Evolutionary conservation across 2,888 invertebrate species (phyloP).

Genomic region (Cancer borealis): DNA sequence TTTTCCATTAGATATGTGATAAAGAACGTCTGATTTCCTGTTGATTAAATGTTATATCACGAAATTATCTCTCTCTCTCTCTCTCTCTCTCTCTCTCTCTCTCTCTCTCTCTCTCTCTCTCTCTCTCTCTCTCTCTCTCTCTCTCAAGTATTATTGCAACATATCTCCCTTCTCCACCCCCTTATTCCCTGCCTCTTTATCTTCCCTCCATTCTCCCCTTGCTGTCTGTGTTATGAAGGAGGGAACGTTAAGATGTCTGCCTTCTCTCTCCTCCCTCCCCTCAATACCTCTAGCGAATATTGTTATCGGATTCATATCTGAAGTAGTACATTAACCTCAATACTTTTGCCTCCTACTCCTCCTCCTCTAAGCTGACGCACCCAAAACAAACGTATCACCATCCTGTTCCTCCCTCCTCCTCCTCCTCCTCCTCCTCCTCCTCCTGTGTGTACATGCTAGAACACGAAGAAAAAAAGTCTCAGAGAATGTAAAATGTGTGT

Average conservation of each 20-base stretch:
- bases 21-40: too few relatives aligned
- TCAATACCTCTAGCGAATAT: background rate
- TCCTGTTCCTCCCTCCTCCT: background rate
- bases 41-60: too few relatives aligned
- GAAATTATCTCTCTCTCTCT: constrained; percentile 35
- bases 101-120: constrained; percentile 53
- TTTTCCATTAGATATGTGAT: too few relatives aligned
- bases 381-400: too few relatives aligned
- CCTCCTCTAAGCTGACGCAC: background rate
- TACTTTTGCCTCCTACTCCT: background rate
- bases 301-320: background rate
- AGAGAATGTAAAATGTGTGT: background rate
- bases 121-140: constrained; percentile 42
- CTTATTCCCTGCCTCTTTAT: background rate
- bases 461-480: background rate
- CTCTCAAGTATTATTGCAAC: background rate
- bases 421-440: constrained; percentile 8
- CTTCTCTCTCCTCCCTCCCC: background rate
- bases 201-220: background rate
- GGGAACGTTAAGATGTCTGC: background rate
- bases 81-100: constrained; percentile 36
- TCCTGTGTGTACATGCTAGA: background rate
- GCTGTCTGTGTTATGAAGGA: background rate
- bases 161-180: background rate
- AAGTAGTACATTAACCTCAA: background rate